Percentiles rank a stretch among this genome's conserved stretches.
phyloP scores from a whole-genome alignment of 2,113 vertebrate species.

The Alces alces region DNA sequence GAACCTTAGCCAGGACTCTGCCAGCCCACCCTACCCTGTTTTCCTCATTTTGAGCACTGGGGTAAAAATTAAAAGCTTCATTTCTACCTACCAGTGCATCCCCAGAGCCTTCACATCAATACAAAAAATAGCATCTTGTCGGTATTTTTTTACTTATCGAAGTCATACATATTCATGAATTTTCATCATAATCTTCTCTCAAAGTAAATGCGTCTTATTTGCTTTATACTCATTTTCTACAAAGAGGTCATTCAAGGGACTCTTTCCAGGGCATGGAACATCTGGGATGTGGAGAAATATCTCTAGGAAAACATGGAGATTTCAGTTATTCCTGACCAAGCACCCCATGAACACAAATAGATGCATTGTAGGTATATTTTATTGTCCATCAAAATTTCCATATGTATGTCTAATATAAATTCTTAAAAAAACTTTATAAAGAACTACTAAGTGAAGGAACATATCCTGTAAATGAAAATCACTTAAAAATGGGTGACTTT shows the following conservation, averaged over 20 bases:
- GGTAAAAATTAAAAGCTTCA: neutral
- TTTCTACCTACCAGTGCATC: neutral
- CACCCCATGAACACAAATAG: neutral
- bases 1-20: neutral
- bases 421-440: neutral
- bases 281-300: neutral
- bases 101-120: neutral
- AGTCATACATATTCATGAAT: neutral
- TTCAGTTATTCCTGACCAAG: neutral
- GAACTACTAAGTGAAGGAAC: neutral
- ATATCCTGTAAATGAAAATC: neutral
- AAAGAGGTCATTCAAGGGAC: neutral
- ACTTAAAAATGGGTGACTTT: neutral
- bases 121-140: neutral
- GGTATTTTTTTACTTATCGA: neutral
- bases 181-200: neutral
- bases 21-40: accelerated
- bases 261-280: neutral
- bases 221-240: neutral
- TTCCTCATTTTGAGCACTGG: neutral
- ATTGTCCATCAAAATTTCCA: neutral
- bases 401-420: neutral
- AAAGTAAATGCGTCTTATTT: neutral
- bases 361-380: neutral
- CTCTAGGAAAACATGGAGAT: neutral